Percentiles rank a stretch among this genome's conserved stretches.
Conservation (phyloP, 1,140 invertebrate species). For the Aphaenogaster ashmeadi region DNA sequence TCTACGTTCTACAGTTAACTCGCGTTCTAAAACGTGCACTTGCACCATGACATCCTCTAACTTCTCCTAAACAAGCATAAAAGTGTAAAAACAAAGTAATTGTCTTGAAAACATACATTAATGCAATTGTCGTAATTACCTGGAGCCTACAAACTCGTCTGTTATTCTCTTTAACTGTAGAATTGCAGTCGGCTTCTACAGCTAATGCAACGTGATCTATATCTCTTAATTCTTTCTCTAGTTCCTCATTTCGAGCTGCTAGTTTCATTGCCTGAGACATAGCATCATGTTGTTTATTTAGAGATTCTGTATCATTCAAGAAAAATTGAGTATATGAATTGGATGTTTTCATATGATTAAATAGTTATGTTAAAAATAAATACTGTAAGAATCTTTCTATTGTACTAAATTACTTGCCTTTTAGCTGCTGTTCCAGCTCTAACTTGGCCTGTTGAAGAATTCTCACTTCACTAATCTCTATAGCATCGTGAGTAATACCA, state of each 20-base stretch:
- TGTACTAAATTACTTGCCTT: slow-evolving; percentile 80
- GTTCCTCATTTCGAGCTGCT: slow-evolving; percentile 89
- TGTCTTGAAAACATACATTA: not conserved
- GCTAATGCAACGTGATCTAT: slow-evolving; percentile 90
- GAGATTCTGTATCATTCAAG: slow-evolving; percentile 83
- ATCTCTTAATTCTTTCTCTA: slow-evolving; percentile 90
- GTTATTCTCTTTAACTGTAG: slow-evolving; percentile 85
- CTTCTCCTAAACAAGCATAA: slow-evolving; percentile 84
- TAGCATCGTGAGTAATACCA: slow-evolving; percentile 76
- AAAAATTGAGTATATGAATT: not conserved
- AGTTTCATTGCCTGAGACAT: slow-evolving; percentile 90
- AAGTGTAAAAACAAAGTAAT: slow-evolving; percentile 48
- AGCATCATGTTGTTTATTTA: slow-evolving; percentile 91
- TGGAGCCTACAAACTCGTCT: slow-evolving; percentile 82
- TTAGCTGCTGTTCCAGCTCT: slow-evolving; percentile 88
- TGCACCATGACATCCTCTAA: slow-evolving; percentile 85
- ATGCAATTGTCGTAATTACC: slow-evolving; percentile 72
- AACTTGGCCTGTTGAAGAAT: slow-evolving; percentile 88
- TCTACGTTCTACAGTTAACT: slow-evolving; percentile 85
- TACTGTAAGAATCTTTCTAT: not conserved
- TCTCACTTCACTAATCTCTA: slow-evolving; percentile 85
- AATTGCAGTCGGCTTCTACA: slow-evolving; percentile 89
- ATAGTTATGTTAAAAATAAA: slow-evolving; percentile 15
- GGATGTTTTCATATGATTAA: slow-evolving; percentile 4
- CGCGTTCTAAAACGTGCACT: slow-evolving; percentile 86